Conservation (phyloP, 1,140 invertebrate species). For the Prorops nasuta region DNA sequence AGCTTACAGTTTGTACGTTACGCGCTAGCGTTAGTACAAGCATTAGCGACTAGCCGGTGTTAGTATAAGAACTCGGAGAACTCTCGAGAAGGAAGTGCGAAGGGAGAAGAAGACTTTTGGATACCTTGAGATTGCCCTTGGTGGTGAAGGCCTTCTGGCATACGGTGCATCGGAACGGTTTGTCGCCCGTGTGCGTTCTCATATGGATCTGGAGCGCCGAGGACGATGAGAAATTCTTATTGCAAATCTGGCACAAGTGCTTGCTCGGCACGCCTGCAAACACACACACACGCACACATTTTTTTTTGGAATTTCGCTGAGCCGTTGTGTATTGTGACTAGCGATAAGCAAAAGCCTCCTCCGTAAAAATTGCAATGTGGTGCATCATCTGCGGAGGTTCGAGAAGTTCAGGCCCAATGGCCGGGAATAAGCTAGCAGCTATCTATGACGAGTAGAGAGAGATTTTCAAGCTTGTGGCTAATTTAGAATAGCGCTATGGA, state of each 20-base stretch:
- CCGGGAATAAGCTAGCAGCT: too few relatives aligned
- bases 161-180: constrained; percentile 93
- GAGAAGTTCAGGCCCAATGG: too few relatives aligned
- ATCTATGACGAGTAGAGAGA: too few relatives aligned
- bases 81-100: too few relatives aligned
- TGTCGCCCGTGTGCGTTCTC: constrained; percentile 97
- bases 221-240: constrained; percentile 96
- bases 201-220: constrained; percentile 97
- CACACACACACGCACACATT: constrained; percentile 54
- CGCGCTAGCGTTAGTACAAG: constrained; percentile 46
- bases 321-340: too few relatives aligned
- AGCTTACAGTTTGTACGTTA: constrained; percentile 32
- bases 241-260: constrained; percentile 94
- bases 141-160: constrained; percentile 96
- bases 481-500: too few relatives aligned
- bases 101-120: too few relatives aligned
- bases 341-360: too few relatives aligned
- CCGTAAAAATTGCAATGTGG: too few relatives aligned
- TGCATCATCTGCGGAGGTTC: too few relatives aligned
- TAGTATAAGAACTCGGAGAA: constrained; percentile 36
- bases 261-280: constrained; percentile 69
- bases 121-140: constrained; percentile 96
- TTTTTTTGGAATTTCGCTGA: too few relatives aligned
- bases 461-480: too few relatives aligned
- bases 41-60: constrained; percentile 42